These are phyloP conservation scores for Sinosuthora webbiana DNA, from an alignment of 2,113 vertebrate genomes.

Conservation along the genomic window DNA sequence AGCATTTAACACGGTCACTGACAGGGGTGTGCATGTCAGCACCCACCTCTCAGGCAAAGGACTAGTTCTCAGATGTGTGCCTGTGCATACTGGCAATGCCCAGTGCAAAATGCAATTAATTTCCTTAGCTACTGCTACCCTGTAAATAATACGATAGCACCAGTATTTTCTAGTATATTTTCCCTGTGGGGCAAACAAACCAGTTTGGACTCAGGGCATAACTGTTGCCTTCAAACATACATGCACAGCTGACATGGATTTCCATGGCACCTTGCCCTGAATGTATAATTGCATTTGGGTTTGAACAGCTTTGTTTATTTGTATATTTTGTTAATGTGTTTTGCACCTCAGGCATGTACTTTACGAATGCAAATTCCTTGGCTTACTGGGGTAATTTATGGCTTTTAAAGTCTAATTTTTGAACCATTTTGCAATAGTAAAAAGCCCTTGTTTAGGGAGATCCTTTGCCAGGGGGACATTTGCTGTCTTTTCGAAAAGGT, in stretches of 20 bases:
- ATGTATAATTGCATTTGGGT: constrained; percentile 31
- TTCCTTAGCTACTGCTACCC: neutral
- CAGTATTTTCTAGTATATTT: neutral
- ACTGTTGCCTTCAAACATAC: neutral
- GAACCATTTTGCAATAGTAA: constrained; percentile 12
- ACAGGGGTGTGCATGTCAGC: neutral
- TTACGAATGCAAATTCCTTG: constrained; percentile 67
- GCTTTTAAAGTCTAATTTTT: constrained; percentile 51
- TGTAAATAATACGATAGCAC: neutral
- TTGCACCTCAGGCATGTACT: constrained; percentile 61
- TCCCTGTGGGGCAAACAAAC: neutral
- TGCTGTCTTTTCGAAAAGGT: neutral
- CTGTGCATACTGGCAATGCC: neutral
- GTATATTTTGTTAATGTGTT: constrained; percentile 47
- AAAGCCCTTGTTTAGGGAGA: neutral
- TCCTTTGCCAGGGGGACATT: neutral
- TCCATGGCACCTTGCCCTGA: constrained; percentile 47
- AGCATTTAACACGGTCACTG: neutral
- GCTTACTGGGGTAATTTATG: constrained; percentile 33
- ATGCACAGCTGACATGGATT: neutral
- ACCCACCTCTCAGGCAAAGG: neutral
- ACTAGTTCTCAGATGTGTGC: neutral
- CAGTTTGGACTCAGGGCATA: neutral
- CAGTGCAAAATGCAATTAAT: neutral
- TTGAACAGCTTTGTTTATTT: constrained; percentile 62